Percentiles rank a stretch among this genome's conserved stretches.
Evolutionary conservation across 2,113 vertebrate species (phyloP).

Genomic region (Argyrosomus japonicus): DNA sequence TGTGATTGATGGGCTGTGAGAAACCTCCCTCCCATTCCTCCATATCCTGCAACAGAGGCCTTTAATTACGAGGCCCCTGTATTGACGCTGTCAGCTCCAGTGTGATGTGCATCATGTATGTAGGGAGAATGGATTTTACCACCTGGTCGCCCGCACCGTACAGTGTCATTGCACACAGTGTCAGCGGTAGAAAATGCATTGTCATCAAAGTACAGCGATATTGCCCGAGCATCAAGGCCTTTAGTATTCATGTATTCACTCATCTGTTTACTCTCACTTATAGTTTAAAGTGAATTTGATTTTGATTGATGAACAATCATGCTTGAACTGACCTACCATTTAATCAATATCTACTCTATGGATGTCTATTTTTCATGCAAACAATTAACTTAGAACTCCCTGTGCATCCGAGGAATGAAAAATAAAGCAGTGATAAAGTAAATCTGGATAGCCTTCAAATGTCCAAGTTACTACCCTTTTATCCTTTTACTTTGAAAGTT

Average conservation of each 20-base stretch:
- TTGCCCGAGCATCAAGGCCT: conserved; percentile 36
- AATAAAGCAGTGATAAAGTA: background rate
- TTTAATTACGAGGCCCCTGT: conserved; percentile 75
- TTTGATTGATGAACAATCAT: conserved; percentile 66
- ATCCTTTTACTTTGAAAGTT: conserved; percentile 23
- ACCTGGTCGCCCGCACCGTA: conserved; percentile 51
- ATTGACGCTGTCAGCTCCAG: conserved; percentile 74
- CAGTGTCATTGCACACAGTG: conserved; percentile 54
- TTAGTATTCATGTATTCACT: conserved; percentile 71
- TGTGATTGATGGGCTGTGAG: conserved; percentile 75
- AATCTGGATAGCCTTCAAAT: conserved; percentile 25
- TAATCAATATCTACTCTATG: conserved; percentile 43
- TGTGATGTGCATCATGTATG: conserved; percentile 75
- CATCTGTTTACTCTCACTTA: conserved; percentile 47
- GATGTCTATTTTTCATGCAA: conserved; percentile 22
- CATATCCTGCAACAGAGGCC: conserved; percentile 60
- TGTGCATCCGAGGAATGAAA: conserved; percentile 2
- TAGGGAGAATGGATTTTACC: conserved; percentile 62
- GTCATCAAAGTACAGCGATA: conserved; percentile 71
- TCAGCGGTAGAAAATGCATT: conserved; percentile 64
- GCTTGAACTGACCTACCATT: conserved; percentile 35
- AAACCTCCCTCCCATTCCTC: conserved; percentile 55
- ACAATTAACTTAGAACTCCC: conserved; percentile 8
- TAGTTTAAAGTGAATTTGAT: conserved; percentile 68
- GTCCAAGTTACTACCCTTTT: conserved; percentile 22